These are phyloP conservation scores for Andrena bucephala DNA, from an alignment of 2,888 invertebrate species.

Conservation along the genomic window DNA sequence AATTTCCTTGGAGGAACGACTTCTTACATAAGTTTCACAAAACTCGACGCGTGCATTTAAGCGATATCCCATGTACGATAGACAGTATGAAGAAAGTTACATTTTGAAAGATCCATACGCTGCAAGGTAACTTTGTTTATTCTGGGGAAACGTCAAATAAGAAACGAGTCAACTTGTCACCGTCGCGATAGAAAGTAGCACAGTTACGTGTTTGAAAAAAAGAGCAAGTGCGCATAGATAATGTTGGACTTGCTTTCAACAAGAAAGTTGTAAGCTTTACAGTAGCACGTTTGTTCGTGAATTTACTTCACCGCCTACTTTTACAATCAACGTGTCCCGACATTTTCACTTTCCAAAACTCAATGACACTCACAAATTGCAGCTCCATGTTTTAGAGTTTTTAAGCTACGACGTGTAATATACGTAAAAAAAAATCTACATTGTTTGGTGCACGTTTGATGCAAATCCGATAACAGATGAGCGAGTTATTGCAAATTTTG, in stretches of 20 bases:
- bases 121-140: background rate
- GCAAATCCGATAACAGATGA: too few species aligned
- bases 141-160: slow-evolving; percentile 17
- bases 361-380: background rate
- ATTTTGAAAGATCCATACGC: background rate
- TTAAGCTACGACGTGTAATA: too few species aligned
- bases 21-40: too few species aligned
- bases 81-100: background rate
- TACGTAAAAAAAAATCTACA: too few species aligned
- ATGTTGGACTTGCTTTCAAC: background rate
- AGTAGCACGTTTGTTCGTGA: background rate
- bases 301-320: background rate
- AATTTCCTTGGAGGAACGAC: too few species aligned
- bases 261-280: background rate
- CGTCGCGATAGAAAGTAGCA: background rate
- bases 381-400: too few species aligned
- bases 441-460: too few species aligned
- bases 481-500: too few species aligned
- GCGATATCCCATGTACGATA: too few species aligned
- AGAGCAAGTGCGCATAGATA: background rate
- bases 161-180: background rate
- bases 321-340: background rate
- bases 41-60: too few species aligned
- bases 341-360: background rate
- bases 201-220: background rate